These are phyloP conservation scores for Melipona beecheii DNA, from an alignment of 2,888 invertebrate genomes.

Conservation along the genomic window DNA sequence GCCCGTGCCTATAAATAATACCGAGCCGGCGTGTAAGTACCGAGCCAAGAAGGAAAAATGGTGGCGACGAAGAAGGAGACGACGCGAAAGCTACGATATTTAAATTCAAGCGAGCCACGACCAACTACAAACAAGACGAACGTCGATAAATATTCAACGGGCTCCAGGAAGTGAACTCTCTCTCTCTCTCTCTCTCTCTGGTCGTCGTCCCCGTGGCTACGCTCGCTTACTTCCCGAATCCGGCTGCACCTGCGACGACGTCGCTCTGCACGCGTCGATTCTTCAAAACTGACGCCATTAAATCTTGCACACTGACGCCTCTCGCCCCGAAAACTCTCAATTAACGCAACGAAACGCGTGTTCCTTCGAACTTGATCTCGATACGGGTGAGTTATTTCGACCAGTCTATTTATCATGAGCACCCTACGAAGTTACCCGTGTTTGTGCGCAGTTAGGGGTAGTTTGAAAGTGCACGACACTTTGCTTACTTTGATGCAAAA, in stretches of 20 bases:
- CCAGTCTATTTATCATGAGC: background rate
- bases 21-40: slow-evolving; percentile 8
- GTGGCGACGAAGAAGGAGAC: slow-evolving; percentile 48
- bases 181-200: background rate
- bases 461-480: background rate
- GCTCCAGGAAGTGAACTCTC: slow-evolving; percentile 55
- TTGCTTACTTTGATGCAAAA: too few species aligned
- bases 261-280: slow-evolving; percentile 32
- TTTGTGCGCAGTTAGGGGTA: background rate
- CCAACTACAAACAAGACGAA: slow-evolving; percentile 69
- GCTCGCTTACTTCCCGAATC: slow-evolving; percentile 16
- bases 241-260: slow-evolving; percentile 45
- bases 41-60: slow-evolving; percentile 49
- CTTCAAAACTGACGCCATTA: background rate
- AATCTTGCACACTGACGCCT: background rate
- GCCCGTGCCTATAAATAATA: slow-evolving; percentile 66
- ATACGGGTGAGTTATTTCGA: background rate
- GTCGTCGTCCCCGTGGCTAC: slow-evolving; percentile 51
- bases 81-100: slow-evolving; percentile 66
- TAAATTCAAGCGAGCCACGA: slow-evolving; percentile 68
- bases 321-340: background rate
- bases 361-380: background rate
- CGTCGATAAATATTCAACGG: slow-evolving; percentile 73
- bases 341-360: background rate
- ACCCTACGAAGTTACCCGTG: background rate